phyloP scores from a whole-genome alignment of 2,113 vertebrate species.

The Brachyhypopomus gauderio region DNA sequence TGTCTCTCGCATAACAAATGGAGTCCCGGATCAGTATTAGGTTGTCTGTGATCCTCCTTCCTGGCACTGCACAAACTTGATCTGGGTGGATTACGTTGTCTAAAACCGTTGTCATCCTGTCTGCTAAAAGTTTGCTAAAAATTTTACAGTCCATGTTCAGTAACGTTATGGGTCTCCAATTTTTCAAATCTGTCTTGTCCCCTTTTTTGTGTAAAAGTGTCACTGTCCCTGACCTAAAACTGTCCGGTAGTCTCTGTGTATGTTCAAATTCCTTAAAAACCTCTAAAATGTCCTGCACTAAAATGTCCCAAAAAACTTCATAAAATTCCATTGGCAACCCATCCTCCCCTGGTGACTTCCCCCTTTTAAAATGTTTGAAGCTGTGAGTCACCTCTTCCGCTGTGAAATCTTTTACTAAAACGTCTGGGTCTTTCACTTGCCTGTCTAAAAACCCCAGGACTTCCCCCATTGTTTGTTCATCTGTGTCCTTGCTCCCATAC shows the following conservation, averaged over 20 bases:
- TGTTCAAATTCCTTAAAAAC: slow-evolving; percentile 46
- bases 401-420: slow-evolving; percentile 9
- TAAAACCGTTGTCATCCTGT: slow-evolving; percentile 25
- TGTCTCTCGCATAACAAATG: no score
- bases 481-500: not conserved
- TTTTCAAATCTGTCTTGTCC: slow-evolving; percentile 15
- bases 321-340: slow-evolving; percentile 40
- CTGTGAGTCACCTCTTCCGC: not conserved
- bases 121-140: no score
- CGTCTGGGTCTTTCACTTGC: not conserved
- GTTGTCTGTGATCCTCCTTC: slow-evolving; percentile 52
- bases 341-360: not conserved
- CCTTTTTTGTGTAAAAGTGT: slow-evolving; percentile 20
- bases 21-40: slow-evolving; percentile 40
- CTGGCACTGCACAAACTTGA: slow-evolving; percentile 45
- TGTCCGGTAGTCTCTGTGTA: slow-evolving; percentile 8
- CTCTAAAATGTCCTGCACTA: not conserved
- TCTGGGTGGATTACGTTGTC: slow-evolving; percentile 49
- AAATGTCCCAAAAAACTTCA: slow-evolving; percentile 38
- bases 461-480: not conserved
- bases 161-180: slow-evolving; percentile 36
- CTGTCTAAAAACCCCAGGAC: not conserved
- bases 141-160: slow-evolving; percentile 42
- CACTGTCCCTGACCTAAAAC: slow-evolving; percentile 43
- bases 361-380: slow-evolving; percentile 31